Conservation (phyloP, 2,888 invertebrate species). For the Dynastes hyllus region DNA sequence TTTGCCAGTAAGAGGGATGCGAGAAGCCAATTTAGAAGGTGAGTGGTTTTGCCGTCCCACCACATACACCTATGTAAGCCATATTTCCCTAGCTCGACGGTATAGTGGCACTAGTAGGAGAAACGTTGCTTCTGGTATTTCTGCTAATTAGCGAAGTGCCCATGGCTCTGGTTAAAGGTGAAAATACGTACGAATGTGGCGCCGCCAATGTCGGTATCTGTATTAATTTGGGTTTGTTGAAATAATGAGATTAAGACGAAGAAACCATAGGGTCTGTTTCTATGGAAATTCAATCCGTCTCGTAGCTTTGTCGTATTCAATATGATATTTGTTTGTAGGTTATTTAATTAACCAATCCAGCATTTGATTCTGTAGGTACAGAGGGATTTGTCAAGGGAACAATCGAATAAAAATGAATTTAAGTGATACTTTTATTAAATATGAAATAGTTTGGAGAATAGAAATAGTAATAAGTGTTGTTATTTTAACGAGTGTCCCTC, state of each 20-base stretch:
- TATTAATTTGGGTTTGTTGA: conserved; percentile 38
- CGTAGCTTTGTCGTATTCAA: conserved; percentile 19
- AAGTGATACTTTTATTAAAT: too few species aligned
- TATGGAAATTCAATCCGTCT: conserved; percentile 25
- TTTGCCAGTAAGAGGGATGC: conserved; percentile 72
- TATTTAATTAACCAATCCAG: neutral
- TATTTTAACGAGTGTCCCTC: too few species aligned
- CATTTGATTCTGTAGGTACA: neutral
- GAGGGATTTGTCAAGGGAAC: neutral
- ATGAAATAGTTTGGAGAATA: too few species aligned
- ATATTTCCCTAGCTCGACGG: neutral
- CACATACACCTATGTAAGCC: neutral
- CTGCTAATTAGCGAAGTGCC: conserved; percentile 43
- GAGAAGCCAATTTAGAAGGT: conserved; percentile 74
- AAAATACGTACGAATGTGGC: conserved; percentile 36
- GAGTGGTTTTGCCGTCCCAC: conserved; percentile 58
- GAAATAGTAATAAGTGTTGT: too few species aligned
- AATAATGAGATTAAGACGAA: conserved; percentile 41
- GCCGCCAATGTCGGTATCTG: conserved; percentile 22
- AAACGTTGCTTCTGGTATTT: conserved; percentile 32
- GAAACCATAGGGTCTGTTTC: neutral
- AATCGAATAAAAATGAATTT: too few species aligned
- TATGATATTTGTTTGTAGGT: conserved; percentile 15
- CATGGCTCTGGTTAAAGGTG: conserved; percentile 35
- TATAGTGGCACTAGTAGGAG: conserved; percentile 21